phyloP scores from a whole-genome alignment of 35 echinoderm and acorn worm species.

The Acanthaster planci region DNA sequence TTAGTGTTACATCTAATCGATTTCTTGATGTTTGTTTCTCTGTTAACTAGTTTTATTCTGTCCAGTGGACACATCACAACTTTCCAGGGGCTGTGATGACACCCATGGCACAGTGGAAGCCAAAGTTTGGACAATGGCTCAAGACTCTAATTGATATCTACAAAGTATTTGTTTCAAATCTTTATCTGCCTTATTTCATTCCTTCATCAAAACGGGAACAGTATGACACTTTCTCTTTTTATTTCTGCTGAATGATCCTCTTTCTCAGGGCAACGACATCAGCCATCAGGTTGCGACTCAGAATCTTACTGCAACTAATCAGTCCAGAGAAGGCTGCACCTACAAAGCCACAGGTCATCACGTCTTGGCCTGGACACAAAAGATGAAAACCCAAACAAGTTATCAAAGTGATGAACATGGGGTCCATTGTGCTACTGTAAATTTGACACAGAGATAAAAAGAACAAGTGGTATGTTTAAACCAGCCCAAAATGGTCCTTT shows the following conservation, averaged over 20 bases:
- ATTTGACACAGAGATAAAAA: not conserved
- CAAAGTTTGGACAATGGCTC: too few relatives aligned
- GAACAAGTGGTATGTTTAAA: not conserved
- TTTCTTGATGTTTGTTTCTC: too few relatives aligned
- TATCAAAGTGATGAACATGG: not conserved
- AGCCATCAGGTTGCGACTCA: conserved; percentile 72
- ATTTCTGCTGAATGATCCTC: conserved; percentile 41
- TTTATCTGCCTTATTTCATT: too few relatives aligned
- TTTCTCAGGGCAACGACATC: conserved; percentile 47
- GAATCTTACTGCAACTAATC: conserved; percentile 55
- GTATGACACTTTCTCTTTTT: not conserved
- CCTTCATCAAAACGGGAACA: too few relatives aligned
- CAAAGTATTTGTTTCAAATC: too few relatives aligned
- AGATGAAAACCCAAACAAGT: not conserved
- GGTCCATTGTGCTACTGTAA: not conserved
- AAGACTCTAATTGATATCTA: too few relatives aligned
- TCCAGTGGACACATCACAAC: too few relatives aligned
- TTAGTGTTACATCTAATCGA: too few relatives aligned
- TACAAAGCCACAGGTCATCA: conserved; percentile 86
- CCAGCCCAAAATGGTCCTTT: too few relatives aligned
- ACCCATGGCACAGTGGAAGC: too few relatives aligned
- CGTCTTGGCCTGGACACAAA: conserved; percentile 71
- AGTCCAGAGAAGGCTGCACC: conserved; percentile 76
- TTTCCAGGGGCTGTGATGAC: too few relatives aligned
- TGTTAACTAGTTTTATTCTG: too few relatives aligned